Conservation (phyloP, 2,888 invertebrate species). For the Leistus spinibarbis region DNA sequence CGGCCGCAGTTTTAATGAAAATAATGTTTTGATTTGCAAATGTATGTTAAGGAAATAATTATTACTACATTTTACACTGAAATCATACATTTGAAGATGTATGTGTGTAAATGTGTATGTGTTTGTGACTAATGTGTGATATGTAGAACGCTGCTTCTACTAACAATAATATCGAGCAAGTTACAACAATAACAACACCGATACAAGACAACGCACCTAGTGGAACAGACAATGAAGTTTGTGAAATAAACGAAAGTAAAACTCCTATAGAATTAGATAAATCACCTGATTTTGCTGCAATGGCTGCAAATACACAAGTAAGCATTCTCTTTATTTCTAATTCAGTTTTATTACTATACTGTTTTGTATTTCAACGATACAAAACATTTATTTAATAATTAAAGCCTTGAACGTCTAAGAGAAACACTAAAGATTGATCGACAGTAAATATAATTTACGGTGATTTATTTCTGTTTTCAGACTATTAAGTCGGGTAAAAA, state of each 20-base stretch:
- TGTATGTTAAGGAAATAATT: neutral
- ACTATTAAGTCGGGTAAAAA: slow-evolving; percentile 71
- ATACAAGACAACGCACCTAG: slow-evolving; percentile 21
- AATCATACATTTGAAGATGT: too few species aligned
- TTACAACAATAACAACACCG: slow-evolving; percentile 39
- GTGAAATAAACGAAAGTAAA: slow-evolving; percentile 59
- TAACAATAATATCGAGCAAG: slow-evolving; percentile 37
- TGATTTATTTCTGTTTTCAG: slow-evolving; percentile 49
- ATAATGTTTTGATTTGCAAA: neutral
- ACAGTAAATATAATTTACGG: neutral
- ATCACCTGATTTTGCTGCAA: slow-evolving; percentile 58
- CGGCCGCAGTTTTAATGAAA: too few species aligned
- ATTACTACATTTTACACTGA: neutral
- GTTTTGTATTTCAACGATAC: neutral
- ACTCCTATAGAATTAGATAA: slow-evolving; percentile 55
- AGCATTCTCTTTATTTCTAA: slow-evolving; percentile 8
- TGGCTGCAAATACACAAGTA: slow-evolving; percentile 55
- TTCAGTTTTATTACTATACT: neutral
- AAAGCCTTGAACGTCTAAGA: neutral
- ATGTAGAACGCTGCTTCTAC: slow-evolving; percentile 37
- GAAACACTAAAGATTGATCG: slow-evolving; percentile 3
- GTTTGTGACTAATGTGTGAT: slow-evolving; percentile 35
- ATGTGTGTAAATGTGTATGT: slow-evolving; percentile 26
- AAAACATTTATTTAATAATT: neutral
- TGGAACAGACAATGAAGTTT: slow-evolving; percentile 54